Base-by-base conservation (phyloP, 2,888 invertebrate genomes). In the Lepeophtheirus nordmannii region DNA sequence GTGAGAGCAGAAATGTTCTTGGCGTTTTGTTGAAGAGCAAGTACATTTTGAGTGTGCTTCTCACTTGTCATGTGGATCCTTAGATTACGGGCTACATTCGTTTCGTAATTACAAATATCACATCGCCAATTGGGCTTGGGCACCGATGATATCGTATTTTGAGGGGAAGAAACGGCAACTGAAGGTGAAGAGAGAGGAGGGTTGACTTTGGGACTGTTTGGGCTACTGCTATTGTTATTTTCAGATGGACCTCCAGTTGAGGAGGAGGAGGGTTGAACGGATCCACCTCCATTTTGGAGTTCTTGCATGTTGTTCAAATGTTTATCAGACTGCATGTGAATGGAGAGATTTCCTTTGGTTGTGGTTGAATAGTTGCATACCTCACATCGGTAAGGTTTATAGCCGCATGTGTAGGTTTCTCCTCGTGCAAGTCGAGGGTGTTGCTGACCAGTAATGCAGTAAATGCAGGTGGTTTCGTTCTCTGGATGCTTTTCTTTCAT, bases 281-380 rank as follows among this genome's bases (percentile, higher is more conserved):
- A 12, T 14, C 11, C 85, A 37, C 83, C 83, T 69, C 88, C 87
- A 73, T 88, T 88, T 74, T 91, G 90, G 69, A 96, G 78, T 76
- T 98, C 98, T 79, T 97, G 97, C 86, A 98, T 93, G 76, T 98
- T 99, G 78, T 98, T 98, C 71, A 98, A 81, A 81, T 99, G 98
- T 76, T 99, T 99, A 76, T 99, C 98, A 67, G 94, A 94, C 78
- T 99, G 98, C 97, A 98, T 98, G 78, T 99, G 98, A 78, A 99
- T 99, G 76, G 94, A 94, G 70, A 99, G 85, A 78, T 99, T 99
- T 58, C 98, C 98, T 80, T 99, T 99, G 71, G 98, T 98, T 68
- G 98, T 99, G 37, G 98, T 99, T 60, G 96, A 97, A 76, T 98
- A 99, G 80, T 97, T 96, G 79, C 96, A 97, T 67, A 97, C 93